Evolutionary conservation across 2,113 vertebrate genomes (phyloP).

Genomic region (Rhinoptilus africanus): DNA sequence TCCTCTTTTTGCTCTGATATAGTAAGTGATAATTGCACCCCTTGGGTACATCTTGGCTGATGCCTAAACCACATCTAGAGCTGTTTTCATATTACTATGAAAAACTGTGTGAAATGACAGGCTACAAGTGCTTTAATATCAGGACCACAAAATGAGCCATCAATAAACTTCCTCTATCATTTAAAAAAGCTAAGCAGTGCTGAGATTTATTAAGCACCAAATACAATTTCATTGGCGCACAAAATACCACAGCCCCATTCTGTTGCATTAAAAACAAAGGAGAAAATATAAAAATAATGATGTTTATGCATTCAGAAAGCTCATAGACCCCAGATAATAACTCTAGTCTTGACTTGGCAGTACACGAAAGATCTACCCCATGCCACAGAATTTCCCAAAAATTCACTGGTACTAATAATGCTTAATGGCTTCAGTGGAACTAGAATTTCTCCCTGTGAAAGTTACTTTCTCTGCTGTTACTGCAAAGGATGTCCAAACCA

Average conservation of each 20-base stretch:
- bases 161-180: background rate
- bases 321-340: background rate
- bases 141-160: background rate
- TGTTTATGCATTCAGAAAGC: background rate
- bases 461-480: background rate
- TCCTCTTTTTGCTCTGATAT: background rate
- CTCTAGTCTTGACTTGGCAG: background rate
- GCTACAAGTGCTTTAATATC: background rate
- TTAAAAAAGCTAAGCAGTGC: background rate
- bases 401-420: background rate
- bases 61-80: background rate
- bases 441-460: background rate
- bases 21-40: conserved; percentile 25
- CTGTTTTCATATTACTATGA: background rate
- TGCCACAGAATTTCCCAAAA: background rate
- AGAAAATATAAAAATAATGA: background rate
- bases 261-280: background rate
- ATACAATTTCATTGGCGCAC: background rate
- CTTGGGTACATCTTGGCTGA: background rate
- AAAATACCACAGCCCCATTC: background rate
- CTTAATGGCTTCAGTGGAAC: background rate
- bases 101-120: conserved; percentile 13
- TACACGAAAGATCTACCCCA: background rate
- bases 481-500: background rate
- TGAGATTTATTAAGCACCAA: background rate